A percentile compares a stretch with the other conserved stretches of the same genome.
These are phyloP conservation scores for Centropus unirufus DNA, from an alignment of 2,113 vertebrate genomes.

Conservation along the genomic window DNA sequence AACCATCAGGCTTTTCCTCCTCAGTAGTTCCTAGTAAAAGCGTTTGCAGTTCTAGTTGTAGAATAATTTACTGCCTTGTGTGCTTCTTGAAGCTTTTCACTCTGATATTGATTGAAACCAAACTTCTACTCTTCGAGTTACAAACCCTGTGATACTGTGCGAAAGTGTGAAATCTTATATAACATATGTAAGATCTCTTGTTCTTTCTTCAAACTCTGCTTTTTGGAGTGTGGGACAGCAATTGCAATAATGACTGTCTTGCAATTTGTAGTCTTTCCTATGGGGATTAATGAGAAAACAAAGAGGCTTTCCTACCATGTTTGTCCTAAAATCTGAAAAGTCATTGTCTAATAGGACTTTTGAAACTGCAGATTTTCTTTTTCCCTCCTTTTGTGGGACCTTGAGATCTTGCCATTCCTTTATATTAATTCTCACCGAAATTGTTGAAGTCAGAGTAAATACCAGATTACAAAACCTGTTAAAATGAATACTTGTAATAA, in stretches of 20 bases:
- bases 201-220: not conserved
- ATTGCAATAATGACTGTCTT: not conserved
- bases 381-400: not conserved
- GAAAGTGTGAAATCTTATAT: not conserved
- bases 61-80: not conserved
- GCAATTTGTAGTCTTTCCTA: not conserved
- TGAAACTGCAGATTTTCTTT: not conserved
- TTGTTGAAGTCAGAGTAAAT: not conserved
- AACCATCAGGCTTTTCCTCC: not conserved
- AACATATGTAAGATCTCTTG: not conserved
- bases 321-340: not conserved
- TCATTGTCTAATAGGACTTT: not conserved
- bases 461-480: not conserved
- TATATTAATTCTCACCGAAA: not conserved
- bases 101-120: not conserved
- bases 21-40: not conserved
- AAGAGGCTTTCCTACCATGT: not conserved
- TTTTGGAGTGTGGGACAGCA: not conserved
- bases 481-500: not conserved
- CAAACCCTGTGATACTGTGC: not conserved
- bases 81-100: not conserved
- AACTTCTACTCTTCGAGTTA: not conserved
- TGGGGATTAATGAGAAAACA: not conserved
- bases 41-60: not conserved
- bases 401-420: not conserved